phyloP scores from a whole-genome alignment of 2,113 vertebrate genomes.

The Nycticryphes semicollaris region DNA sequence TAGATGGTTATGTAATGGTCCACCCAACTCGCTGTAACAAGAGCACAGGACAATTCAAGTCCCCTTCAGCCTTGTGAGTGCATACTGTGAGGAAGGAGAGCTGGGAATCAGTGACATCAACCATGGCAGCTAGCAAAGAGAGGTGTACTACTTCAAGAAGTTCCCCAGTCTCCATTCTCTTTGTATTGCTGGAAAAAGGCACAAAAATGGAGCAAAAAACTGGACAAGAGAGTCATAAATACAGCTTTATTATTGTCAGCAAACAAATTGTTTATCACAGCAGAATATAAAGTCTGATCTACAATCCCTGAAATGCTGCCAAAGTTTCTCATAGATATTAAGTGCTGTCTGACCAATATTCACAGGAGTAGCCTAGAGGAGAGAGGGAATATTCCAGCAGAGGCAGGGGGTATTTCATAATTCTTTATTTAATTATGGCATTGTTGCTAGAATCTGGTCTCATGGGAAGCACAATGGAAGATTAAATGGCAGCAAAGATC shows the following conservation, averaged over 20 bases:
- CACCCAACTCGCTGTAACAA: not conserved
- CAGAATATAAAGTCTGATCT: not conserved
- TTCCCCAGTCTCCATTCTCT: not conserved
- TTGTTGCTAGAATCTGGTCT: constrained; percentile 2
- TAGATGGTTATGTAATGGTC: not conserved
- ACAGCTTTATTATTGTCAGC: not conserved
- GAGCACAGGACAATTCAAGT: not conserved
- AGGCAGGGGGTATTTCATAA: not conserved
- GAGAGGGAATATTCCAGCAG: not conserved
- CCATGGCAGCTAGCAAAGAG: not conserved
- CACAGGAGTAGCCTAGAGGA: not conserved
- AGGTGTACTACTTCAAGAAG: not conserved
- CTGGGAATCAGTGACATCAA: rapidly evolving
- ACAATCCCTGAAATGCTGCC: not conserved
- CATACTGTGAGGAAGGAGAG: not conserved
- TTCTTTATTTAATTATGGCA: constrained; percentile 35
- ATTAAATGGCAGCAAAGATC: constrained; percentile 18
- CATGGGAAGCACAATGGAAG: not conserved
- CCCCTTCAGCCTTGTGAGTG: not conserved
- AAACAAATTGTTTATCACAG: not conserved
- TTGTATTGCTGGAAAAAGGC: not conserved
- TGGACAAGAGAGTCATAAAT: not conserved
- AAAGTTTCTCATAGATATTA: not conserved
- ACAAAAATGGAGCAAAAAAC: not conserved
- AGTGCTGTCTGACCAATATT: not conserved